phyloP scores from a whole-genome alignment of 1,140 invertebrate genomes.

The Bombus affinis region DNA sequence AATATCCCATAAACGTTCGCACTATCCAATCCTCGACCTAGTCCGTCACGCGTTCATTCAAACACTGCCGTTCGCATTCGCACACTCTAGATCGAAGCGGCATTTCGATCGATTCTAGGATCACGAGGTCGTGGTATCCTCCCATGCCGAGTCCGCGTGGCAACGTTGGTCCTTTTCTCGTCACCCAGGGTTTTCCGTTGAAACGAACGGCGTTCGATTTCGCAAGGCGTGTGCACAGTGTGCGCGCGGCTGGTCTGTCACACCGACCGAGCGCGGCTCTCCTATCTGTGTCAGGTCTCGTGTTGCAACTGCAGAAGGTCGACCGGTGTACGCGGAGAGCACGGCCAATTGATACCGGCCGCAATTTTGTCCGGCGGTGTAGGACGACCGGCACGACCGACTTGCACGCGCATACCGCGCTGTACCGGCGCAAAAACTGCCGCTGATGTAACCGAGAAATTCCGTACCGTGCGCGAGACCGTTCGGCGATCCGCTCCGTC shows the following conservation, averaged over 20 bases:
- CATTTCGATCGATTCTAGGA: slow-evolving; percentile 36
- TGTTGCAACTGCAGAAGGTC: slow-evolving; percentile 82
- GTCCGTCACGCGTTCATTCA: not conserved
- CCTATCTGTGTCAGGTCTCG: slow-evolving; percentile 81
- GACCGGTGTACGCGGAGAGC: slow-evolving; percentile 77
- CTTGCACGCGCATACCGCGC: slow-evolving; percentile 34
- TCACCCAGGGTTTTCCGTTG: slow-evolving; percentile 63
- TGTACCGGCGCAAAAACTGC: slow-evolving; percentile 52
- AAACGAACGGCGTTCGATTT: slow-evolving; percentile 59
- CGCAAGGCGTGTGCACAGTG: slow-evolving; percentile 60
- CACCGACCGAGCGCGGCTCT: slow-evolving; percentile 62
- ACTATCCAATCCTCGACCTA: not conserved
- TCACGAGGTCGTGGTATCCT: slow-evolving; percentile 22
- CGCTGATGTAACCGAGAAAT: slow-evolving; percentile 68
- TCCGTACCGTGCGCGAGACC: slow-evolving; percentile 48
- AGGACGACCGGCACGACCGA: slow-evolving; percentile 46
- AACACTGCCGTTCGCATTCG: not conserved
- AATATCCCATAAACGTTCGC: not conserved
- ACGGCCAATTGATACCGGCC: slow-evolving; percentile 71
- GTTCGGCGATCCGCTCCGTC: slow-evolving; percentile 5
- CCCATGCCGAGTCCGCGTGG: not conserved
- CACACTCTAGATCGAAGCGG: not conserved
- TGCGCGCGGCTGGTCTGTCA: slow-evolving; percentile 35
- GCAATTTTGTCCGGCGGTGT: slow-evolving; percentile 63
- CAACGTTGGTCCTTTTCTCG: slow-evolving; percentile 26